Evolutionary conservation across 2,113 vertebrate genomes (phyloP).

Genomic region (Rhynchomys soricoides): DNA sequence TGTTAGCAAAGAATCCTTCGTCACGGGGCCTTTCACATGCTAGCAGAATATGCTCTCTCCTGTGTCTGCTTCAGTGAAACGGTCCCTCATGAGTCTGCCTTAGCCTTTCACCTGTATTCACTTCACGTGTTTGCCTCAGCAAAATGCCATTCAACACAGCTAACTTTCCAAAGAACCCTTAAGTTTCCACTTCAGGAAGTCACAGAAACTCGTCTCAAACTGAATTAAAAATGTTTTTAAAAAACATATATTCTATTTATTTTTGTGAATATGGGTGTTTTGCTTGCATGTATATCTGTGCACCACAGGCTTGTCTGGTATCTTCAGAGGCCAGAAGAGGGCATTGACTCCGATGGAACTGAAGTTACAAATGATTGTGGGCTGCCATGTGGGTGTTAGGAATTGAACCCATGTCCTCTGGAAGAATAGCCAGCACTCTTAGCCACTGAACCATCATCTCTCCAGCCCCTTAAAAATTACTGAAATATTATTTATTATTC

Average conservation of each 20-base stretch:
- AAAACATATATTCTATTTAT: not conserved
- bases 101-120: no score
- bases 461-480: not conserved
- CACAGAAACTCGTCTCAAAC: not conserved
- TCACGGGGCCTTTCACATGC: no score
- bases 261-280: not conserved
- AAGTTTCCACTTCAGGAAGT: no score
- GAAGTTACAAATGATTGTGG: not conserved
- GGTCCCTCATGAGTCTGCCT: no score
- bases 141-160: no score
- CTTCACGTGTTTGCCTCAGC: no score
- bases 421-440: not conserved
- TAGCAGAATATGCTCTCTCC: no score
- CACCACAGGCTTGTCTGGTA: not conserved
- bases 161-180: no score
- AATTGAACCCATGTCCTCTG: not conserved
- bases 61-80: no score
- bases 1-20: no score
- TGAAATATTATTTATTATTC: conserved; percentile 10
- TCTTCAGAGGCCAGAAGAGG: not conserved
- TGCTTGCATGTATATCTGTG: not conserved
- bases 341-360: not conserved
- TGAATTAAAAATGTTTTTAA: not conserved
- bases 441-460: not conserved
- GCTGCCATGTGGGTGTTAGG: not conserved